phyloP scores from a whole-genome alignment of 2,113 vertebrate species.

The Corythornis madagascariensis region DNA sequence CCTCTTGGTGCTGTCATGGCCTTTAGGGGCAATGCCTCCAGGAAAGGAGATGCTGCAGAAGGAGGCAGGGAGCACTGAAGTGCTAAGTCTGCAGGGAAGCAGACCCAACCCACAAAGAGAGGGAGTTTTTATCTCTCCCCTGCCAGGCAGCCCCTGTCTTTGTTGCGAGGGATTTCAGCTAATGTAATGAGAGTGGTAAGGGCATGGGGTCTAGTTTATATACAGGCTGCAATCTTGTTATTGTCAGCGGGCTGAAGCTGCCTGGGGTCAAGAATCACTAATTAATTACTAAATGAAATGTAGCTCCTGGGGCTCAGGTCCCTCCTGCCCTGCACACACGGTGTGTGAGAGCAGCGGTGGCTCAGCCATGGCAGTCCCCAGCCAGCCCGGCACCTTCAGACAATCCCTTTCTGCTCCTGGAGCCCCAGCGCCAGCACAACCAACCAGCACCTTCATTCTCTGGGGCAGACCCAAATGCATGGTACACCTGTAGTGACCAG shows the following conservation, averaged over 20 bases:
- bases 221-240: slow-evolving; percentile 38
- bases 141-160: background rate
- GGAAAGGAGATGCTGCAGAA: background rate
- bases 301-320: background rate
- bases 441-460: accelerated
- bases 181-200: background rate
- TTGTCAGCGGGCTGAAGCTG: background rate
- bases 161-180: background rate
- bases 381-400: accelerated
- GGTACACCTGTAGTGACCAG: background rate
- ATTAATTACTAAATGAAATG: slow-evolving; percentile 55
- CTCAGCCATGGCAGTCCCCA: background rate
- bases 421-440: accelerated
- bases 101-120: background rate
- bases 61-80: background rate
- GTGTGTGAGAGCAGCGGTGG: background rate
- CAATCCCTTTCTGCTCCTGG: accelerated
- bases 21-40: background rate
- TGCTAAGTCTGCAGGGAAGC: background rate
- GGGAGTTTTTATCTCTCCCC: background rate
- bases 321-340: background rate
- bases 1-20: accelerated
- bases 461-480: accelerated
- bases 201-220: background rate
- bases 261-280: slow-evolving; percentile 40